Base-by-base conservation (phyloP, 1,140 invertebrate genomes). In the Phymorhynchus buccinoides region DNA sequence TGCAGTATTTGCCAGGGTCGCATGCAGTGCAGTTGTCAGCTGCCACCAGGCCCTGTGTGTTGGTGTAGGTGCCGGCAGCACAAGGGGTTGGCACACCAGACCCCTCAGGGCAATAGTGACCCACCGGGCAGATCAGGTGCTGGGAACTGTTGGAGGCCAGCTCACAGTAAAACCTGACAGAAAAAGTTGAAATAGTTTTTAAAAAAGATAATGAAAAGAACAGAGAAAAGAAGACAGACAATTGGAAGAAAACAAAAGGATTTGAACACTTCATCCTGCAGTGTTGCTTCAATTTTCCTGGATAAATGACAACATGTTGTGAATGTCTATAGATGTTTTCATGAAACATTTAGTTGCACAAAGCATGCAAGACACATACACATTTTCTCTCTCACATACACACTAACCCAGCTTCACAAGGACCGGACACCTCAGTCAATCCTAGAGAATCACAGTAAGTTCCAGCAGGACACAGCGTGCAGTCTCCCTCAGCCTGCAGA, bases 1-100 rank as follows among this genome's bases (percentile, higher is more conserved):
- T 91, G 78, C 92, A 92, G 89, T 90, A 92, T 88, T 88, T 90
- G 37, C 92, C 92, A 52, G 88, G 86, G 85, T 91, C 89, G 89
- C 92, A 92, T 16, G 41, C 80, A 52, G 86, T 86, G 86, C 92
- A 92, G 68, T 91, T 87, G 1, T 87, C 87, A 4, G 84, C 84
- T 83, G 89, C 91, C 7, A 66, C 81, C 52, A 91, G 87, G 7
- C 90, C 90, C 84, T 86, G 77, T 27, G 89, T 90, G 85, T 91
- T 90, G 44, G 87, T 90, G 88, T 89, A 92, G 2, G 90, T 92
- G 41, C 91, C 91, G 27, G 56, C 32, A n/a, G 88, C 88, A 84
- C 90, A 91, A 3, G 90, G 90, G 32, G 86, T 86, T 80, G 41
- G 91, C 9, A 75, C 62, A 14, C 88, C 78, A 14, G 89, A 90